These are phyloP conservation scores for Lysandra coridon DNA, from an alignment of 2,888 invertebrate genomes.

Conservation along the genomic window DNA sequence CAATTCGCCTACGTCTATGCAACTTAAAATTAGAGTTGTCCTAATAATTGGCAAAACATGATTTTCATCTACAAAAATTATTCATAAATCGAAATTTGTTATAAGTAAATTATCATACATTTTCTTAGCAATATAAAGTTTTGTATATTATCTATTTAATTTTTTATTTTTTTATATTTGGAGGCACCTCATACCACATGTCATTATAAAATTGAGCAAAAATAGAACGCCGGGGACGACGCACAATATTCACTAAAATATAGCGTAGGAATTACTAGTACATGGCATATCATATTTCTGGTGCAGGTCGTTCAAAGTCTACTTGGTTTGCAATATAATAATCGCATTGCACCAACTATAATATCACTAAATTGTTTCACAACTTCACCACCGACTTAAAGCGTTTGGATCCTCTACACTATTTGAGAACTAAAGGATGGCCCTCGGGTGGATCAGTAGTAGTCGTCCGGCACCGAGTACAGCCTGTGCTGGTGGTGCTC, in stretches of 20 bases:
- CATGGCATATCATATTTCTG: neutral
- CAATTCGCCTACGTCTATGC: neutral
- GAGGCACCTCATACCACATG: slow-evolving; percentile 27
- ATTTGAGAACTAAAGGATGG: neutral
- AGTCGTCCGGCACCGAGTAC: slow-evolving; percentile 50
- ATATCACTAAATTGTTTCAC: slow-evolving; percentile 29
- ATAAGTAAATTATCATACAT: neutral
- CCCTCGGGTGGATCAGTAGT: slow-evolving; percentile 35
- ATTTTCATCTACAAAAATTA: slow-evolving; percentile 3
- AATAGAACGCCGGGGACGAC: neutral
- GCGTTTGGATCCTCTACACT: neutral
- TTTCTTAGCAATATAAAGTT: neutral
- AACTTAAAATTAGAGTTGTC: slow-evolving; percentile 24
- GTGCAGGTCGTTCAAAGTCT: neutral
- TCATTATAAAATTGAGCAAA: slow-evolving; percentile 27
- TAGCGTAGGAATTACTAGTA: neutral
- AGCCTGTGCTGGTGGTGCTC: slow-evolving; percentile 59
- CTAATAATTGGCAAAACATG: neutral
- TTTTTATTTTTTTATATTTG: slow-evolving; percentile 8
- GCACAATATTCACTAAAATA: neutral
- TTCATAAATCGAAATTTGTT: neutral
- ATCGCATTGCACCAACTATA: neutral
- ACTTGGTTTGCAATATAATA: neutral
- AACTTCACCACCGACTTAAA: slow-evolving; percentile 25
- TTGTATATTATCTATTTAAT: neutral